Evolutionary conservation across 2,113 vertebrate genomes (phyloP), one percentile per base, ranked within the genome.

Genomic region (Scalopus aquaticus): DNA sequence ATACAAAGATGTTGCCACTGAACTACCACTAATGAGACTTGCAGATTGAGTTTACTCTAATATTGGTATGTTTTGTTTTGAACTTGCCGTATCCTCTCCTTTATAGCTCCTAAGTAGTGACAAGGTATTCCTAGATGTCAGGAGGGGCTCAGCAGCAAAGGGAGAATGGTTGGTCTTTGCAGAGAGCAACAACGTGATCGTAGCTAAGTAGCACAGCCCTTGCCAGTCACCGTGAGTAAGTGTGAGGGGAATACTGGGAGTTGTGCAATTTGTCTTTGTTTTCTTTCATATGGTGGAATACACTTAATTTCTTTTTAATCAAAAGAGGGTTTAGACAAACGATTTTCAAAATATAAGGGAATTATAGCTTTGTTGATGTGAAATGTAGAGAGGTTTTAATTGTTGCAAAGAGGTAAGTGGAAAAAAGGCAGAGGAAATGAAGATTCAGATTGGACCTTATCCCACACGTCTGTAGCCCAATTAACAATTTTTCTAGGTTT

Each of bases 271-370:
- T 92, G 17, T 69, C 60, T 62, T 67, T 69, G 44, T 46, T 88
- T 94, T 88, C 89, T 62, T 85, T 84, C 26, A 15, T 51, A 35
- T 77, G 60, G 80, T 39, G 9, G 16, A 78, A 74, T 65, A 58
- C 3, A n/a, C 20, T 70, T 82, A 46, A 58, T 87, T 94, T 83
- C 32, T 79, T 93, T 91, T 54, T 83, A 94, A 79, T 78, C 39
- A 84, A 96, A 87, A 86, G 30, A 58, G 7, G 32, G 58, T 92
- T 95, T 83, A 76, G 54, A 62, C 39, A 85, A 93, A 8, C 88
- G 88, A 54, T 82, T 58, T 95, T 83, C 28, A 44, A 46, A 82
- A 91, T 64, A 42, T 32, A 76, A 91, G 22, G 8, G 17, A 93
- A 56, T 81, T 88, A 73, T 56, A 74, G 39, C 26, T 51, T 85